Conservation (phyloP, 2,113 vertebrate genomes). For the Caracal caracal region DNA sequence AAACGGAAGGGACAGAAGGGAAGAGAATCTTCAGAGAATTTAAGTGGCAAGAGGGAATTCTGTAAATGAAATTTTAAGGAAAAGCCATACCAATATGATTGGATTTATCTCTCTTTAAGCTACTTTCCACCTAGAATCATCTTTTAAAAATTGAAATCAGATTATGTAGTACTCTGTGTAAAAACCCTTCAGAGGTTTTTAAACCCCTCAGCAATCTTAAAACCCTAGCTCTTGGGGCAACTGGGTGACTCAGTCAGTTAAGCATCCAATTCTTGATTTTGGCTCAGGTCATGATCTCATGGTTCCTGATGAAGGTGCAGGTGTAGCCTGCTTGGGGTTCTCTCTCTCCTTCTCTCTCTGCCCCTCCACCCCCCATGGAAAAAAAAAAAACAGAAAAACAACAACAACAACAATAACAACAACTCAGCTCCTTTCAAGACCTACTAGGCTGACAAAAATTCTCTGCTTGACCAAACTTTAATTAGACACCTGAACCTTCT, state of each 20-base stretch:
- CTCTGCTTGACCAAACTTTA: not conserved
- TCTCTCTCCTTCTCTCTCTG: no score
- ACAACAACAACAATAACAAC: no score
- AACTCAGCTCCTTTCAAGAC: not conserved
- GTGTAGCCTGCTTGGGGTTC: no score
- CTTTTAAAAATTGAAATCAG: constrained; percentile 58
- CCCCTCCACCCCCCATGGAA: no score
- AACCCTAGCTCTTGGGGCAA: not conserved
- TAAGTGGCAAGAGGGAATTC: constrained; percentile 14
- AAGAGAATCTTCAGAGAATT: constrained; percentile 37
- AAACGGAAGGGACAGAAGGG: not conserved
- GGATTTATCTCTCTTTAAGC: constrained; percentile 38
- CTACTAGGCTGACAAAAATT: not conserved
- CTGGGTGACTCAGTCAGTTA: no score
- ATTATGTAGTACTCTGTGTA: constrained; percentile 46
- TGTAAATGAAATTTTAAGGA: constrained; percentile 57
- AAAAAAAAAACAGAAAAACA: no score
- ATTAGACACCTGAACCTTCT: not conserved
- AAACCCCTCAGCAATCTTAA: constrained; percentile 32
- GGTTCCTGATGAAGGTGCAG: no score
- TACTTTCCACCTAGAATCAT: not conserved
- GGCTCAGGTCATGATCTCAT: no score
- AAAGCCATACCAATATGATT: not conserved
- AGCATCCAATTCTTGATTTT: no score
- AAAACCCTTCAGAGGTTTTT: constrained; percentile 20